A percentile compares a stretch with the other conserved stretches of the same genome.
Evolutionary conservation across 2,113 vertebrate species (phyloP).

Genomic region (Glareola pratincola): DNA sequence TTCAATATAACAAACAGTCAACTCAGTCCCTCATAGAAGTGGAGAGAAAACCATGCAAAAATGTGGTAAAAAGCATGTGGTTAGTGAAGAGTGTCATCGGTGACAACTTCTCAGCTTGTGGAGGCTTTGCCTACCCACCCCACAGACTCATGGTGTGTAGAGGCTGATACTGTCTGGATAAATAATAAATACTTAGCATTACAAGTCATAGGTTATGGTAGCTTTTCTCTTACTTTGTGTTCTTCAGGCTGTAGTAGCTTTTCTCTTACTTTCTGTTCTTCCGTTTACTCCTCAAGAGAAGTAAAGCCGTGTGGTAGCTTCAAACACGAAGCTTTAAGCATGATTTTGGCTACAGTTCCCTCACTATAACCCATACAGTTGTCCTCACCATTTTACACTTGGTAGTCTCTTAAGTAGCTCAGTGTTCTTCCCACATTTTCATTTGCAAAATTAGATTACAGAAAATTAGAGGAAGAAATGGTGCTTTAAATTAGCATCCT

Average conservation of each 20-base stretch:
- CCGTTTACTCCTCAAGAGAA: neutral
- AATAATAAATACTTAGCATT: neutral
- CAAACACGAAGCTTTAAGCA: neutral
- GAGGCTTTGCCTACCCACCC: neutral
- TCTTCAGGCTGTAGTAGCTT: neutral
- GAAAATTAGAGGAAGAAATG: neutral
- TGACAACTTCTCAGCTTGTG: neutral
- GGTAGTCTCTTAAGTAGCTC: neutral
- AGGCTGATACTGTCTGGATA: neutral
- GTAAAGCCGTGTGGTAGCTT: neutral
- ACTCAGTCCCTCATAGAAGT: neutral
- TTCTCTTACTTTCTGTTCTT: neutral
- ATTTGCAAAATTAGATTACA: neutral
- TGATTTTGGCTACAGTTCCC: neutral
- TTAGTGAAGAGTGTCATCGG: neutral
- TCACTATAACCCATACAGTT: neutral
- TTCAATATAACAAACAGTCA: neutral
- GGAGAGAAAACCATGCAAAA: neutral
- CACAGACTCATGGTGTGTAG: neutral
- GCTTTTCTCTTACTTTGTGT: neutral
- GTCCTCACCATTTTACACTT: neutral
- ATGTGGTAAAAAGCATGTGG: neutral
- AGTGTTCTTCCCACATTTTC: neutral
- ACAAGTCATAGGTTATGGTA: neutral
- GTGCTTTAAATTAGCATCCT: neutral